Evolutionary conservation across 2,888 invertebrate species (phyloP), one percentile per base, ranked within the genome.

Genomic region (Lissonota sp.): DNA sequence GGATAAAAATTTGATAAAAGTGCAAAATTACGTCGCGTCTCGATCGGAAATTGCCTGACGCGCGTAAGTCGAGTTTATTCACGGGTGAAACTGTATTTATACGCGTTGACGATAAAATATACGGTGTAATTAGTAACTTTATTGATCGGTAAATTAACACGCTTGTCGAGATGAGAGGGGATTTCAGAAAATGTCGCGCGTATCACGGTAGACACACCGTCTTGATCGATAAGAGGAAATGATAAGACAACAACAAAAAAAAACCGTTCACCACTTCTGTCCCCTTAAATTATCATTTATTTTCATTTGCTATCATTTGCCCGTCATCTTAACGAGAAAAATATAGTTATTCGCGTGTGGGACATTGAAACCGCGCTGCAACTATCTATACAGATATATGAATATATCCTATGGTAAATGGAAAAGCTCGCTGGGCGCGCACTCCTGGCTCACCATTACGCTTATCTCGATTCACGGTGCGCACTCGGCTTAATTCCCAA

Each of bases 401-500:
- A n/a, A 53, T 40, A 51, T 62, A 49, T 39, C n/a, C n/a, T n/a
- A 71, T 58, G 51, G 37, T 14, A 44, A 16, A 58, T 42, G 66
- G 57, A 16, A 63, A 75, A 75, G 60, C 74, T 49, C 51, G 74
- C 66, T 73, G n/a, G 55, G 64, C 67, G 26, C 37, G 51, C 55
- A 64, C 73, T 53, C 51, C 67, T 49, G 51, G 42, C 58, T 75
- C n/a, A 40, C 58, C 60, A 75, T 75, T 67, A 66, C 53, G 55
- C 78, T 74, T 81, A 81, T 81, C 81, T 46, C 72, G 81, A 78
- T 78, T 78, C 42, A 42, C 66, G 60, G 49, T 60, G 75, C 53
- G 74, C 82, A 77, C 64, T 71, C 71, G 55, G 67, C 83, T 82
- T 78, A 83, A 82, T 83, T 83, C 74, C 79, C 83, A 83, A 83